Conservation (phyloP, 2,888 invertebrate species). For the Teleogryllus oceanicus region DNA sequence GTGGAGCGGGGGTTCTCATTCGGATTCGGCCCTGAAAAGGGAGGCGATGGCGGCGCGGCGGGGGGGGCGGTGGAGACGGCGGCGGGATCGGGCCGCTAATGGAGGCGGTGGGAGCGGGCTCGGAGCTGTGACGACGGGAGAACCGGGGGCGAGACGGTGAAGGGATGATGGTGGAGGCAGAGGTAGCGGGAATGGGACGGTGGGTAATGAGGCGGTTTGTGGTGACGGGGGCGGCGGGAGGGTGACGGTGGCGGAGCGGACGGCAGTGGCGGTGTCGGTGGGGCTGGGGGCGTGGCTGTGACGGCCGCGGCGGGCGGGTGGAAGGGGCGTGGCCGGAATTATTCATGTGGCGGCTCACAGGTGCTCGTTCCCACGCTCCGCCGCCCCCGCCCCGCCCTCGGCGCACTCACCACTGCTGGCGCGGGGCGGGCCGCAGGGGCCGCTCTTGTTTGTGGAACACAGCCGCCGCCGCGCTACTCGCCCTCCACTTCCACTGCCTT, state of each 20-base stretch:
- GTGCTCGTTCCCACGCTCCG: background rate
- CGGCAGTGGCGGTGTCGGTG: too few species aligned
- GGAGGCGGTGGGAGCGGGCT: too few species aligned
- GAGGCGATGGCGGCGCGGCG: background rate
- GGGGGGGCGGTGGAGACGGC: background rate
- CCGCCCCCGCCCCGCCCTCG: background rate
- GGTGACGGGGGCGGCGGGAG: background rate
- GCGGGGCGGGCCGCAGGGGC: too few species aligned
- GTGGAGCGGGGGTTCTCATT: background rate
- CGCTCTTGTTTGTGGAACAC: background rate
- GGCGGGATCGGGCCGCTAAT: background rate
- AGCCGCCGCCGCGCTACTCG: background rate
- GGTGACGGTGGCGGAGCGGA: background rate
- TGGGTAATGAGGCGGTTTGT: background rate
- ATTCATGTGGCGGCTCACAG: slow-evolving; percentile 8
- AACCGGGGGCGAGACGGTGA: background rate
- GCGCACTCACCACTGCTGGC: too few species aligned
- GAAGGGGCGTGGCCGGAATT: background rate
- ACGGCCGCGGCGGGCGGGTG: background rate
- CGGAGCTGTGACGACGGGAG: background rate
- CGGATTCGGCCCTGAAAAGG: background rate
- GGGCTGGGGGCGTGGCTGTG: too few species aligned
- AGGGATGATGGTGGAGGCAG: background rate
- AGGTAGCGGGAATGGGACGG: background rate
- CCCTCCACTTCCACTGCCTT: background rate